phyloP scores from a whole-genome alignment of 2,888 invertebrate genomes.

The Pocota personata region DNA sequence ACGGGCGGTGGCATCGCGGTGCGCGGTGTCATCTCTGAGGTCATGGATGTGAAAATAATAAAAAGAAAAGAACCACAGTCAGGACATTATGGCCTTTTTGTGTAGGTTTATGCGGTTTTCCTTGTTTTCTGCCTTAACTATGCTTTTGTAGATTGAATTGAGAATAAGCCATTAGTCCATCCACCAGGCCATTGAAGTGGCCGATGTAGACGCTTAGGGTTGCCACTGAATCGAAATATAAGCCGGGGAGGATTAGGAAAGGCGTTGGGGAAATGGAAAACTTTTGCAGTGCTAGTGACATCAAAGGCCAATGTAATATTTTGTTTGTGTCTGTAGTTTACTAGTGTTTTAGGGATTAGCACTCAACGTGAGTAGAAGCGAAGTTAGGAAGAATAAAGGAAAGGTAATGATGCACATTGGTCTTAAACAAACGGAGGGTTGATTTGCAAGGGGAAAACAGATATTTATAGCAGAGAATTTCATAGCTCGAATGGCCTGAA shows the following conservation, averaged over 20 bases:
- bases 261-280: not conserved
- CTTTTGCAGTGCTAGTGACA: not conserved
- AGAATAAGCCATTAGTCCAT: conserved; percentile 16
- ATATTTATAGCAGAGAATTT: too few species aligned
- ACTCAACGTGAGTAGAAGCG: not conserved
- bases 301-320: not conserved
- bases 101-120: conserved; percentile 4
- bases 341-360: not conserved
- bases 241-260: not conserved
- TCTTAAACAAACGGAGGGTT: not conserved
- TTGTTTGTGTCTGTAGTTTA: not conserved
- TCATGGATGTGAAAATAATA: not conserved
- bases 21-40: not conserved
- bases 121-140: not conserved
- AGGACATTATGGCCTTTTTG: conserved; percentile 9
- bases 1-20: not conserved
- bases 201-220: not conserved
- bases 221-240: not conserved
- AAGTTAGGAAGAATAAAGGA: not conserved
- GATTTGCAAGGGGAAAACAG: not conserved
- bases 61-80: not conserved
- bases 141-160: not conserved
- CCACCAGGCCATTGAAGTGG: not conserved
- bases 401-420: not conserved
- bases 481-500: too few species aligned